These are phyloP conservation scores for Euthynnus affinis DNA, from an alignment of 2,797 vertebrate species.

Conservation along the genomic window DNA sequence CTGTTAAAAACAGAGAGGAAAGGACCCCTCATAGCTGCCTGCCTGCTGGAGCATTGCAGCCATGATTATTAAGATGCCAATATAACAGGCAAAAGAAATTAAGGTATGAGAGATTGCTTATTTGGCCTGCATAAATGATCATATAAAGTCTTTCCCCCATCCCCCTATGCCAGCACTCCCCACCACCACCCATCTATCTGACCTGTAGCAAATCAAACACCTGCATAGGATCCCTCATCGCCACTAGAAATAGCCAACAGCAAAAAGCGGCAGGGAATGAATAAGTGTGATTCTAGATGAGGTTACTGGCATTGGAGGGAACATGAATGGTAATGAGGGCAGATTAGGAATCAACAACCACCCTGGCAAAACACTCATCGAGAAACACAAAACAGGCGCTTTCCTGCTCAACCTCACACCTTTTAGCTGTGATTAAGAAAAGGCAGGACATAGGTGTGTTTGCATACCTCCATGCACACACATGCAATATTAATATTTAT, in stretches of 20 bases:
- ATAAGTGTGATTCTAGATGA: slow-evolving; percentile 58
- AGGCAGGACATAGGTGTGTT: slow-evolving; percentile 14
- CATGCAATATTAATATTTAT: slow-evolving; percentile 18
- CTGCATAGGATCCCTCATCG: slow-evolving; percentile 55
- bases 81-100: slow-evolving; percentile 59
- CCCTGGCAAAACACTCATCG: slow-evolving; percentile 46
- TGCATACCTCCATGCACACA: slow-evolving; percentile 22
- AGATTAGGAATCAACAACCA: slow-evolving; percentile 61
- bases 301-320: slow-evolving; percentile 65
- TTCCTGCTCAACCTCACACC: slow-evolving; percentile 57
- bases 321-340: slow-evolving; percentile 71
- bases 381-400: slow-evolving; percentile 46
- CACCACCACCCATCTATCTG: slow-evolving; percentile 59
- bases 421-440: slow-evolving; percentile 39
- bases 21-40: slow-evolving; percentile 39
- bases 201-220: slow-evolving; percentile 76
- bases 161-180: slow-evolving; percentile 35
- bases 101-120: slow-evolving; percentile 49
- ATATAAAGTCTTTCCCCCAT: slow-evolving; percentile 41
- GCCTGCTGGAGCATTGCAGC: slow-evolving; percentile 59
- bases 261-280: slow-evolving; percentile 51
- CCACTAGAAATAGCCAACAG: slow-evolving; percentile 44
- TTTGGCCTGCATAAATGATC: slow-evolving; percentile 69
- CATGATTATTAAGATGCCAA: slow-evolving; percentile 71
- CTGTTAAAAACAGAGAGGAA: slow-evolving; percentile 43